Conservation (phyloP, 2,113 vertebrate genomes). For the Tragulus kanchil region DNA sequence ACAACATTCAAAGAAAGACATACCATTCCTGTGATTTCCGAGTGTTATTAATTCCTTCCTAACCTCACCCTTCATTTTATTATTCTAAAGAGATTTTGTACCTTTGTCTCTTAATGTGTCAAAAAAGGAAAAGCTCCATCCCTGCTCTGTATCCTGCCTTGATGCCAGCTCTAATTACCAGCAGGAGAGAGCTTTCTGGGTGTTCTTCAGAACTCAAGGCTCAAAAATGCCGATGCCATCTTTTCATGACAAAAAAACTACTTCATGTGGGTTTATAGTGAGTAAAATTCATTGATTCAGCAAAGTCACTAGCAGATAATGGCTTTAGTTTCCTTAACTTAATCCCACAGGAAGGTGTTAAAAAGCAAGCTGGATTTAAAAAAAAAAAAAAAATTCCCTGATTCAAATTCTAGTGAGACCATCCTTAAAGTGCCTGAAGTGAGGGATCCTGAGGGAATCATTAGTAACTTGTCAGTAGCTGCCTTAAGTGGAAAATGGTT, state of each 20-base stretch:
- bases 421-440: conserved; percentile 43
- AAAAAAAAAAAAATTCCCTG: background rate
- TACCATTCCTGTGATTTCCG: background rate
- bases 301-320: conserved; percentile 69
- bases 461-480: conserved; percentile 12
- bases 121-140: background rate
- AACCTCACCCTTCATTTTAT: background rate
- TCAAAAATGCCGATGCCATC: conserved; percentile 33
- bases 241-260: conserved; percentile 62
- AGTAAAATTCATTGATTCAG: conserved; percentile 76
- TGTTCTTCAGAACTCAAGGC: conserved; percentile 9
- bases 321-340: conserved; percentile 68
- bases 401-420: conserved; percentile 68
- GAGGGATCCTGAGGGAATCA: conserved; percentile 7
- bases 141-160: accelerated
- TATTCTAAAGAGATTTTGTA: background rate
- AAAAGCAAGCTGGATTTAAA: conserved; percentile 60
- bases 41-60: background rate
- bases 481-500: background rate
- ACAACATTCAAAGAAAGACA: conserved; percentile 3
- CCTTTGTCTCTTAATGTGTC: background rate
- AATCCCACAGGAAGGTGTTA: conserved; percentile 58
- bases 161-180: background rate
- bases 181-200: background rate
- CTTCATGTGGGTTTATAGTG: conserved; percentile 47